These are phyloP conservation scores for Fukomys damarensis DNA, from an alignment of 2,113 vertebrate species.

Conservation along the genomic window DNA sequence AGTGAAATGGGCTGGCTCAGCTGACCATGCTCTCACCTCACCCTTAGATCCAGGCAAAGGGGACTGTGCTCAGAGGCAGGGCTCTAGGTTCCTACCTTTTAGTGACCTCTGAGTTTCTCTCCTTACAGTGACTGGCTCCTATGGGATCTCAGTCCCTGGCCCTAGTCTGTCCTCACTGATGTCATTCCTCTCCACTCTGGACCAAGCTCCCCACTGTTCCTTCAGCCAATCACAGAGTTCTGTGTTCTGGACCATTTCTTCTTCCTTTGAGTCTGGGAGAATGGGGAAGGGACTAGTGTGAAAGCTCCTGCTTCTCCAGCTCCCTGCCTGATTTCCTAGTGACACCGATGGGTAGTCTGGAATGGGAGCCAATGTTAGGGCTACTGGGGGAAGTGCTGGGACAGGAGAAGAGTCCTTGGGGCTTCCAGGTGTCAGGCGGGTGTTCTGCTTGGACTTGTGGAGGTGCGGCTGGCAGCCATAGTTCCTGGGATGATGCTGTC, in stretches of 20 bases:
- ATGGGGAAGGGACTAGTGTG: slow-evolving; percentile 87
- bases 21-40: slow-evolving; percentile 70
- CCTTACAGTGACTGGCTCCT: slow-evolving; percentile 63
- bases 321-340: slow-evolving; percentile 91
- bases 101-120: slow-evolving; percentile 54
- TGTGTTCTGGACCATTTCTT: slow-evolving; percentile 91
- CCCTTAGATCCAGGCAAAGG: slow-evolving; percentile 76
- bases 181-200: slow-evolving; percentile 72
- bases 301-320: slow-evolving; percentile 86
- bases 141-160: slow-evolving; percentile 35
- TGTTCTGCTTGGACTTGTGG: slow-evolving; percentile 89
- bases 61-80: neutral
- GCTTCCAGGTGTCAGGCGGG: slow-evolving; percentile 90
- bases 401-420: slow-evolving; percentile 86
- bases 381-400: slow-evolving; percentile 89
- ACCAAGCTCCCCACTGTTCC: slow-evolving; percentile 60
- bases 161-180: slow-evolving; percentile 69
- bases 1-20: neutral
- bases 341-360: slow-evolving; percentile 91
- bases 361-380: slow-evolving; percentile 91
- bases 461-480: slow-evolving; percentile 88
- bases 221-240: slow-evolving; percentile 62
- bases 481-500: slow-evolving; percentile 87
- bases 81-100: neutral
- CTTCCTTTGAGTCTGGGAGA: slow-evolving; percentile 87